Evolutionary conservation across 2,797 vertebrate genomes (phyloP).

Genomic region (Chelonia mydas): DNA sequence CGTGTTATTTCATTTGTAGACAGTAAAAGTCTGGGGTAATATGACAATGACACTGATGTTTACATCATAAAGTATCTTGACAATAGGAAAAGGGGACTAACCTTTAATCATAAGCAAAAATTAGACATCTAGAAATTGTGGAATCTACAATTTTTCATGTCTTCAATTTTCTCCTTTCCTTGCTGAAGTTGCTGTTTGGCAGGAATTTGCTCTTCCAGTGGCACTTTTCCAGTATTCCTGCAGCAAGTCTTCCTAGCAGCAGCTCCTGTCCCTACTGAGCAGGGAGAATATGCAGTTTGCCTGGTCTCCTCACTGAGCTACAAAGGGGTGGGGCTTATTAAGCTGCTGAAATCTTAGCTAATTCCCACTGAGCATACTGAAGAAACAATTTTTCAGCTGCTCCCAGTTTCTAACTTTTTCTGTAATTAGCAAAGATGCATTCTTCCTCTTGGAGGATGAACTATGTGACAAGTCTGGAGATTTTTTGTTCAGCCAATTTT

Average conservation of each 20-base stretch:
- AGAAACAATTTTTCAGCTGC: conserved; percentile 57
- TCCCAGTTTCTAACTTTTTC: conserved; percentile 19
- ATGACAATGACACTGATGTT: not conserved
- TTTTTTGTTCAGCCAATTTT: conserved; percentile 23
- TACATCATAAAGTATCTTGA: not conserved
- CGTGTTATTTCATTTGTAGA: not conserved
- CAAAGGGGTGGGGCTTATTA: conserved; percentile 59
- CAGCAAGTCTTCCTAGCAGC: conserved; percentile 22
- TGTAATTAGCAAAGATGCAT: conserved; percentile 63
- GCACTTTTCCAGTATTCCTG: conserved; percentile 66
- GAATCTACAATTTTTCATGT: not conserved
- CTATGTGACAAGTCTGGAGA: conserved; percentile 6
- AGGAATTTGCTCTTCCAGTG: conserved; percentile 54
- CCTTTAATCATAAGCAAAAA: not conserved
- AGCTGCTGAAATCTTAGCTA: conserved; percentile 65
- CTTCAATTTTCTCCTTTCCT: not conserved
- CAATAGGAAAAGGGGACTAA: not conserved
- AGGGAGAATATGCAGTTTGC: conserved; percentile 64
- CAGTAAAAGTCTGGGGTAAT: not conserved
- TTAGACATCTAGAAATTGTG: conserved; percentile 1
- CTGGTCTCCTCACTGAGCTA: conserved; percentile 51
- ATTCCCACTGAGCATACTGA: conserved; percentile 57
- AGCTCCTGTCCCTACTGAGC: conserved; percentile 65
- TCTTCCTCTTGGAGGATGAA: conserved; percentile 45
- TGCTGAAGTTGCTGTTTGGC: not conserved